These are phyloP conservation scores for Drosophila borealis DNA, from an alignment of 2,888 invertebrate genomes.

Conservation along the genomic window DNA sequence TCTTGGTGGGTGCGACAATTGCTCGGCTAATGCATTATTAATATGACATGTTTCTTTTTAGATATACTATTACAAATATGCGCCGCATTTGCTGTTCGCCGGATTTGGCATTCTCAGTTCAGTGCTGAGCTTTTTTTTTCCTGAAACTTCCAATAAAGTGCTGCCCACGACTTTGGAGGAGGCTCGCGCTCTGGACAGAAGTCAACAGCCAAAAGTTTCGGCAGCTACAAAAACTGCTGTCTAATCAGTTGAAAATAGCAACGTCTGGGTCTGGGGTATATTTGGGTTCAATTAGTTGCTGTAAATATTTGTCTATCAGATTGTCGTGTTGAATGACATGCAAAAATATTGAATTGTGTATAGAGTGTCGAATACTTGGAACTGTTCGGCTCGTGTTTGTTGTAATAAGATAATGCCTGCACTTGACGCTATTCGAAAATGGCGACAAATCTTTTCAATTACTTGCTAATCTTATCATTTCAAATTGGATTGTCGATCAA, in stretches of 20 bases:
- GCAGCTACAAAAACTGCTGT: slow-evolving; percentile 26
- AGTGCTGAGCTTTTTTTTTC: slow-evolving; percentile 86
- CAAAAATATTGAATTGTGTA: slow-evolving; percentile 16
- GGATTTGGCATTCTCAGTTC: slow-evolving; percentile 86
- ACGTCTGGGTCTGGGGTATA: background rate
- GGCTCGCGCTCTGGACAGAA: slow-evolving; percentile 81
- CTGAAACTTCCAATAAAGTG: slow-evolving; percentile 87
- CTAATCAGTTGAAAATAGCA: slow-evolving; percentile 32
- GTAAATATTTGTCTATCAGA: slow-evolving; percentile 29
- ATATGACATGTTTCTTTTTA: slow-evolving; percentile 18
- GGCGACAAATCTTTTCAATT: slow-evolving; percentile 1
- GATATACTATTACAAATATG: slow-evolving; percentile 84
- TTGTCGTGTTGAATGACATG: slow-evolving; percentile 22
- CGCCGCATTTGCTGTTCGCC: slow-evolving; percentile 87
- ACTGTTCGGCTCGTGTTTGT: background rate
- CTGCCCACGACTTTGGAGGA: slow-evolving; percentile 88
- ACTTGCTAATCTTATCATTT: slow-evolving; percentile 36
- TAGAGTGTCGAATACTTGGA: background rate
- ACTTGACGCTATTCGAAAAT: background rate
- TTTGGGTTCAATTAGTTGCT: slow-evolving; percentile 13
- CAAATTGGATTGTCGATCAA: background rate
- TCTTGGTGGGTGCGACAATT: slow-evolving; percentile 83
- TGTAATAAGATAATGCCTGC: slow-evolving; percentile 1
- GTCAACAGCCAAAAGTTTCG: slow-evolving; percentile 2
- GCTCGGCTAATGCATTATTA: fast-evolving